Conservation (phyloP, 2,113 vertebrate species). For the Phasianus colchicus region DNA sequence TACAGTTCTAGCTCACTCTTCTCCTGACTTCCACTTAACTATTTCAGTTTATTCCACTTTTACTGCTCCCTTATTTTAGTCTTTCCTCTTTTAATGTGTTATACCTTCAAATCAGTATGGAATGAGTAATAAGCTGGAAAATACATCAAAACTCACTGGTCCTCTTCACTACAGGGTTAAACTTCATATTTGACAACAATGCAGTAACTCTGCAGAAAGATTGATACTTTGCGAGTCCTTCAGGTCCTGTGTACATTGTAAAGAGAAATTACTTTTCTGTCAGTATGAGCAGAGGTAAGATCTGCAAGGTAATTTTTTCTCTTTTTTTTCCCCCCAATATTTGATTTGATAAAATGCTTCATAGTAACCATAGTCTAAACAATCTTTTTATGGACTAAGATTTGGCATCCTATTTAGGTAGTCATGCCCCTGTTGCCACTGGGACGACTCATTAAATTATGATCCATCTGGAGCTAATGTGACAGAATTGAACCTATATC, state of each 20-base stretch:
- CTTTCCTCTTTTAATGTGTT: not conserved
- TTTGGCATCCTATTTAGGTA: not conserved
- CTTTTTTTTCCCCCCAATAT: not conserved
- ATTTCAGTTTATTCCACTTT: not conserved
- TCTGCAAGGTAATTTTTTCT: not conserved
- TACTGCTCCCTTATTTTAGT: not conserved
- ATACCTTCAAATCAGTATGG: not conserved
- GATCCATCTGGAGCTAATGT: not conserved
- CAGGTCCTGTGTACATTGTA: not conserved
- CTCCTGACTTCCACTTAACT: not conserved
- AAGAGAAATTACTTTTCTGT: not conserved
- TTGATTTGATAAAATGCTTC: slow-evolving; percentile 14
- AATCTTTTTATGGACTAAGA: not conserved
- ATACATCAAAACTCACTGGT: not conserved
- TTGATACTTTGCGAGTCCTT: not conserved
- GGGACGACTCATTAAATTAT: not conserved
- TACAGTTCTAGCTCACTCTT: not conserved
- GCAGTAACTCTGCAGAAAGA: not conserved
- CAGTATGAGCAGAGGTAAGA: not conserved
- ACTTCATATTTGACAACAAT: not conserved
- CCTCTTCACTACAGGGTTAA: not conserved
- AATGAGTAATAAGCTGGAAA: not conserved
- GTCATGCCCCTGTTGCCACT: not conserved
- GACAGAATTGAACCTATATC: not conserved
- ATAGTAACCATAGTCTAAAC: not conserved